These are phyloP conservation scores for Temnopleurus reevesii DNA, from an alignment of 53 echinoderm and acorn worm species.

Conservation along the genomic window DNA sequence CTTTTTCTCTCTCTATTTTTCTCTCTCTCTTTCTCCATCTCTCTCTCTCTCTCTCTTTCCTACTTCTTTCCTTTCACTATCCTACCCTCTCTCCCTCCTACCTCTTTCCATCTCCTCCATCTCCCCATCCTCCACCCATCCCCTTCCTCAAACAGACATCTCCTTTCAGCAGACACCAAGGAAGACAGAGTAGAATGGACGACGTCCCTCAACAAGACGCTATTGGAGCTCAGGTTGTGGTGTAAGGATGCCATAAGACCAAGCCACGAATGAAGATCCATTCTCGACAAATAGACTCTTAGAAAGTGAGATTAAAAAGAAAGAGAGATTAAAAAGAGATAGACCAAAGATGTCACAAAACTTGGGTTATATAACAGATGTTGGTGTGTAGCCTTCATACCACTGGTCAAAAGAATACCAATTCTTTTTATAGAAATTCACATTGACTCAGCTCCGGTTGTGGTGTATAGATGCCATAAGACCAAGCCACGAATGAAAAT, in stretches of 20 bases:
- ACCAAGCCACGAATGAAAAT: constrained; percentile 46
- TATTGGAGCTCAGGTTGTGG: constrained; percentile 90
- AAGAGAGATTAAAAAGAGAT: background rate
- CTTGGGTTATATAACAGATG: too few species aligned
- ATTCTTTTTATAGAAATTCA: too few species aligned
- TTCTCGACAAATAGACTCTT: background rate
- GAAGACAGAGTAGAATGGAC: constrained; percentile 92
- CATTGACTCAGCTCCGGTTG: constrained; percentile 85
- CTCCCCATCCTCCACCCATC: background rate
- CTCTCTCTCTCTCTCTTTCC: background rate
- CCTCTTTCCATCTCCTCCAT: background rate
- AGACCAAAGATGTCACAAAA: too few species aligned
- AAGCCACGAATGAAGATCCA: constrained; percentile 11
- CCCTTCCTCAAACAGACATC: constrained; percentile 58
- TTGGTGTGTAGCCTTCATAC: too few species aligned
- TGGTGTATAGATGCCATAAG: constrained; percentile 85
- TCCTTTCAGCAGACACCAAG: constrained; percentile 93
- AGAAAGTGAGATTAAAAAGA: background rate
- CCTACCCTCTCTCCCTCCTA: background rate
- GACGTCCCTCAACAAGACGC: constrained; percentile 83
- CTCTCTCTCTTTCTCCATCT: background rate
- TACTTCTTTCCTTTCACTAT: background rate
- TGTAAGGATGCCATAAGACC: constrained; percentile 77
- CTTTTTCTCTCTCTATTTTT: too few species aligned
- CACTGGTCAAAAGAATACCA: too few species aligned